Percentiles rank a stretch among this genome's conserved stretches.
These are phyloP conservation scores for Odontothrips loti DNA, from an alignment of 2,888 invertebrate species.

Conservation along the genomic window DNA sequence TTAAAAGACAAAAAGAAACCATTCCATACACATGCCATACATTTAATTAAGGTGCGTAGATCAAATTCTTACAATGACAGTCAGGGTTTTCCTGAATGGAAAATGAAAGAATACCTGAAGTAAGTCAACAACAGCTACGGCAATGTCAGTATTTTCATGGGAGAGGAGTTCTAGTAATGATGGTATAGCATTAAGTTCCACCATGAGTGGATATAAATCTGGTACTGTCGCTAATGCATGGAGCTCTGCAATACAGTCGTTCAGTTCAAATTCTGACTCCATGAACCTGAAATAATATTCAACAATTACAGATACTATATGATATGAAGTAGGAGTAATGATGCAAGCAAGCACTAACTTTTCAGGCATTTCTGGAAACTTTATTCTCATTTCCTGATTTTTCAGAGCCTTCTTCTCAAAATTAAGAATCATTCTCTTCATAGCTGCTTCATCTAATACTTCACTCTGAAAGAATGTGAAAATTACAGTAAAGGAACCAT, in stretches of 20 bases:
- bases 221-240: constrained; percentile 93
- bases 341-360: constrained; percentile 49
- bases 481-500: constrained; percentile 3
- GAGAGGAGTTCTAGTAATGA: constrained; percentile 87
- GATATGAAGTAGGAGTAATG: neutral
- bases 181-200: constrained; percentile 82
- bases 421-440: constrained; percentile 82
- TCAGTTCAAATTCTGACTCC: constrained; percentile 91
- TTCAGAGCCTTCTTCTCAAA: constrained; percentile 92
- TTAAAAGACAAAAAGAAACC: constrained; percentile 53
- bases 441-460: constrained; percentile 76
- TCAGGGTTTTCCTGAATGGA: neutral
- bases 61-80: constrained; percentile 32
- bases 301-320: neutral
- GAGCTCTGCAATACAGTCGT: constrained; percentile 82
- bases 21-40: too few relatives aligned
- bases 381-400: constrained; percentile 97
- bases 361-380: constrained; percentile 93
- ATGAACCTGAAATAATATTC: constrained; percentile 63
- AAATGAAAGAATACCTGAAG: constrained; percentile 54
- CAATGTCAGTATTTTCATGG: constrained; percentile 94
- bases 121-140: constrained; percentile 69
- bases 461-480: constrained; percentile 59
- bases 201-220: constrained; percentile 86
- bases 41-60: constrained; percentile 36